Percentiles rank a stretch among this genome's conserved stretches.
Conservation (phyloP, 2,113 vertebrate species). For the Mixornis gularis region DNA sequence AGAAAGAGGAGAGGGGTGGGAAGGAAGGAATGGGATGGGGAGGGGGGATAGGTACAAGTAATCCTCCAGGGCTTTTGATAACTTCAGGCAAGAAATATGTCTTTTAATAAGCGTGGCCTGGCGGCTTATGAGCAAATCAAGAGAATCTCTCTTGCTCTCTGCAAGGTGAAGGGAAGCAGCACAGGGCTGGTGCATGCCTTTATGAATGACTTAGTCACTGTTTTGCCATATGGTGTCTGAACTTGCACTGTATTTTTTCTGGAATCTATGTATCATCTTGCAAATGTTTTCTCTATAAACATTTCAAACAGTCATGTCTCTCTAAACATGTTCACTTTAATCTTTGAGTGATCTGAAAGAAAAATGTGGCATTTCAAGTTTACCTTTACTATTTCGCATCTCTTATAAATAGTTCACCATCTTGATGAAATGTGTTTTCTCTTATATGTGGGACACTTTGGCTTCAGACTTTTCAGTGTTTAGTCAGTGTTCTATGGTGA, state of each 20-base stretch:
- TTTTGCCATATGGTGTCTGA: conserved; percentile 64
- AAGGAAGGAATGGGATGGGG: neutral
- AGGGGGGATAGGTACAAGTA: neutral
- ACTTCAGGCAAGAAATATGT: neutral
- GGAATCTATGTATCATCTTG: conserved; percentile 59
- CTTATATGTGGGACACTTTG: neutral
- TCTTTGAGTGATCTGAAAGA: conserved; percentile 52
- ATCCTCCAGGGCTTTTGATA: neutral
- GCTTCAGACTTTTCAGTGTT: neutral
- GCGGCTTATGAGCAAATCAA: neutral
- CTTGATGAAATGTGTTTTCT: neutral
- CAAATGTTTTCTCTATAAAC: conserved; percentile 71
- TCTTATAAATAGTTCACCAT: neutral
- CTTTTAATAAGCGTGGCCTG: neutral
- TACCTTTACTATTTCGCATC: conserved; percentile 22
- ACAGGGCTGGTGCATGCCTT: neutral
- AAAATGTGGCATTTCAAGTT: conserved; percentile 38
- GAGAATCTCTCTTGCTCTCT: conserved; percentile 1
- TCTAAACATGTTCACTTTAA: conserved; percentile 64
- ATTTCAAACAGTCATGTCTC: conserved; percentile 66
- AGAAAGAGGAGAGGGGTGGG: neutral
- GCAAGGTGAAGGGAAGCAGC: conserved; percentile 8
- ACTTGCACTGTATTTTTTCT: conserved; percentile 62
- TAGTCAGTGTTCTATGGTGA: neutral
- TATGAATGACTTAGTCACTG: conserved; percentile 50